A percentile compares a stretch with the other conserved stretches of the same genome.
phyloP scores from a whole-genome alignment of 92 coral and sea anemone genomes.

The Paramuricea clavata region DNA sequence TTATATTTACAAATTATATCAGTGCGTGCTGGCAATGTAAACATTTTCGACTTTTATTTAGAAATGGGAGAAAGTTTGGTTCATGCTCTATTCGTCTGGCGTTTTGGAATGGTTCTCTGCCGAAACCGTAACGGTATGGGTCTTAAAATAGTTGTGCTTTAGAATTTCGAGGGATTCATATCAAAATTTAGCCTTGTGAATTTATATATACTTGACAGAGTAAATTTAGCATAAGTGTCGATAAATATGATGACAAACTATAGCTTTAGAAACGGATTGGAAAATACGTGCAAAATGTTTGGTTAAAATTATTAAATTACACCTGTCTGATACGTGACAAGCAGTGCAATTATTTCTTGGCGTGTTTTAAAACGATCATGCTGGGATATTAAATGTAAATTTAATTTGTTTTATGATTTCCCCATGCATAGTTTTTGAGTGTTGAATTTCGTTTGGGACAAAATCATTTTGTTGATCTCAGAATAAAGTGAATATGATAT shows the following conservation, averaged over 20 bases:
- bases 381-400: slow-evolving; percentile 1
- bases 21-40: not conserved
- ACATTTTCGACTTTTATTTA: slow-evolving; percentile 37
- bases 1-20: slow-evolving; percentile 38
- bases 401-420: not conserved
- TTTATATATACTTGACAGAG: not conserved
- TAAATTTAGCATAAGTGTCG: not conserved
- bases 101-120: slow-evolving; percentile 76
- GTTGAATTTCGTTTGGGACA: no score
- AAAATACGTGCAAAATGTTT: no score
- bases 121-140: slow-evolving; percentile 78
- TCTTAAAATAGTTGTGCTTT: not conserved
- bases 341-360: not conserved
- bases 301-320: no score
- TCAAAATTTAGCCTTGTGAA: not conserved
- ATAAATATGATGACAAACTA: not conserved
- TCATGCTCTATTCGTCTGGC: slow-evolving; percentile 90
- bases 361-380: not conserved
- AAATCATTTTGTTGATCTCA: no score
- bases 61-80: slow-evolving; percentile 97
- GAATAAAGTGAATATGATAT: no score
- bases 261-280: no score
- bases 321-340: no score
- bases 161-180: not conserved
- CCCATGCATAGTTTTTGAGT: no score